Evolutionary conservation across 2,888 invertebrate genomes (phyloP), one percentile per base, ranked within the genome.

Genomic region (Neuroscelio doddi): DNA sequence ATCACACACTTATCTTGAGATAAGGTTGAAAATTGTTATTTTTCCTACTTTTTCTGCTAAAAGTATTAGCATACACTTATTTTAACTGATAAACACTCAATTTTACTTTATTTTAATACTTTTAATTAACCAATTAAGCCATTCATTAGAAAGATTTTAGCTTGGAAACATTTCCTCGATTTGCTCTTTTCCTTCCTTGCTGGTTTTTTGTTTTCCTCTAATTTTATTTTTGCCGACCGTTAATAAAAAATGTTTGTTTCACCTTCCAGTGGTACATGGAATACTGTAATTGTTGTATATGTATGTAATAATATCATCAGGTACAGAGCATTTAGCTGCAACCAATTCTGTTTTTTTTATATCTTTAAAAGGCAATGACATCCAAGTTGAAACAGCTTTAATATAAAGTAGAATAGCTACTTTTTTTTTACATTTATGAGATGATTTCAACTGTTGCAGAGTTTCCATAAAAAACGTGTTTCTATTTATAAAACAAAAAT

Each of bases 341-440:
- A 55, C 46, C 3, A 68, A 7, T 4, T 66, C 68, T 14, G 66
- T 68, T 67, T 61, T 80, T 52, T 69, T 81, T 1, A 70, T 73
- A 3, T 72, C 66, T 56, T 68, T 80, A 2, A 81, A 57, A 0
- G 76, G 77, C 26, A 69, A 66, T 44, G 69, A 73, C 9, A 83
- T 57, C 83, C 83, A 84, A 0, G 46, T 44, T 0, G 57, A 45
- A 26, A 82, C 57, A 14, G 73, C 68, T 64, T 79, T 72, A 0
- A 82, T 71, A 17, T 80, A 84, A 15, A 82, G 56, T 24, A 84
- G 41, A 1, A 80, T 52, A 0, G 81, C 77, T 1, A 73, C 34
- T 64, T 82, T 80, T 10, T 69, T 64, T 1, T 66, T 55, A 27
- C 12, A 68, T 1, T 77, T 65, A 2, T 72, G 12, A 51, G 68